Evolutionary conservation across 1,140 invertebrate genomes (phyloP), one percentile per base, ranked within the genome.

Genomic region (Caenorhabditis tropicalis): DNA sequence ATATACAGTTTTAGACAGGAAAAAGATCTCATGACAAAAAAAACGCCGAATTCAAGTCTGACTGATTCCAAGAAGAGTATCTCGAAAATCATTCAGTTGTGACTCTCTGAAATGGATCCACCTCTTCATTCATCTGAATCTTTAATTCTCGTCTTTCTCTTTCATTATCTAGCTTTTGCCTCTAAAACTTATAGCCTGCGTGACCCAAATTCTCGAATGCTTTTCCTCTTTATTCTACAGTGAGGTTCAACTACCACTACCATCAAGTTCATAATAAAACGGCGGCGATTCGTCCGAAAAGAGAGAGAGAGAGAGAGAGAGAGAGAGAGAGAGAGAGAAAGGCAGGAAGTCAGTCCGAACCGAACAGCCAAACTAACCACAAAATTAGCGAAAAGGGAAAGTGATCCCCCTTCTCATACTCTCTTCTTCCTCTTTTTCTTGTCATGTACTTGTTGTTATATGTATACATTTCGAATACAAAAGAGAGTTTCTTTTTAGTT

Each of bases 221-320:
- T 51, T 36, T 36, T 24, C 58, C 2, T 16, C 6, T 21, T 74
- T 9, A 43, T 24, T 43, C 36, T 24, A 10, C 33, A 16, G 3
- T 43, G 65, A 74, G 65, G 65, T 74, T 74, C 65, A 46, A 74
- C 43, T 74, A 74, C 65, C 65, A 74, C 65, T 12, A 27, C 65
- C 65, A 74, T 74, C 65, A 74, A 74, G 65, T 74, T 74, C 65
- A 74, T 39, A 74, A 74, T 74, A 74, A 74, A 65, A 65, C 29
- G 58, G 65, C 65, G 65, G 60, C n/a, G 19, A 43, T 10, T 74
- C 65, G 58, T 65, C 29, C 31, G 58, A 65, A 24, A 24, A 46
- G 12, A n/a, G 29, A n/a, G n/a, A n/a, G n/a, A n/a, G n/a, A n/a
- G n/a, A n/a, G n/a, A n/a, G n/a, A n/a, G n/a, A n/a, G n/a, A n/a